Base-by-base conservation (phyloP, 92 coral and sea anemone species). In the Actinernus sp. region DNA sequence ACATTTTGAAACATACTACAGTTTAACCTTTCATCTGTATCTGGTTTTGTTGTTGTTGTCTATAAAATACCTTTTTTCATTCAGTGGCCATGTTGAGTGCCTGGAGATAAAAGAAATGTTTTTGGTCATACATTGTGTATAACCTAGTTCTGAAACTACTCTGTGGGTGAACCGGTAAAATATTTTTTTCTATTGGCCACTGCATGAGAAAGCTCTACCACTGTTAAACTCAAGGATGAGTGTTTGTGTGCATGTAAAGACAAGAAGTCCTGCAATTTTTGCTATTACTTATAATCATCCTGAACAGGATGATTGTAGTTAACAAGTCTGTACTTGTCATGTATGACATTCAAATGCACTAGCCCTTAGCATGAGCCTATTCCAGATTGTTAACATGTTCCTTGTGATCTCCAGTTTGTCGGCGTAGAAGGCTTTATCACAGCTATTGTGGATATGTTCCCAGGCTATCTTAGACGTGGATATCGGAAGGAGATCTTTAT, bases 371-470 rank as follows among this genome's bases (percentile, higher is more conserved):
- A 13, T 28, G 8, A 44, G 72, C 25, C 29, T 2, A 3, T 13
- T 18, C 20, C 28, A 43, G 55, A 9, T 7, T 10, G 25, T 68
- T 32, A 68, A 48, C 9, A 10, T 6, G 1, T 23, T 30, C 11
- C 27, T 59, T 40, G 23, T 9, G 16, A 22, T 13, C 48, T 70
- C 17, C 72, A 90, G 96, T 90, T 90, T 55, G 96, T 90, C 16
- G 92, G 92, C 29, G 92, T 90, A 50, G 96, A 90, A 65, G 96
- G 92, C 44, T 86, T 90, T 55, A 76, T 90, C 18, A 90, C 96
- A 16, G 96, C 96, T 78, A 85, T 90, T 36, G 96, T 90, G 13
- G 96, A 90, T 55, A 53, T 90, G 67, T 90, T 74, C 34, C 96
- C 96, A 22, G 71, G 80, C 12, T 61, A 85, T 51, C 55, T 90